A percentile compares a stretch with the other conserved stretches of the same genome.
These are phyloP conservation scores for Lingula anatina DNA, from an alignment of 2,888 invertebrate species.

Conservation along the genomic window DNA sequence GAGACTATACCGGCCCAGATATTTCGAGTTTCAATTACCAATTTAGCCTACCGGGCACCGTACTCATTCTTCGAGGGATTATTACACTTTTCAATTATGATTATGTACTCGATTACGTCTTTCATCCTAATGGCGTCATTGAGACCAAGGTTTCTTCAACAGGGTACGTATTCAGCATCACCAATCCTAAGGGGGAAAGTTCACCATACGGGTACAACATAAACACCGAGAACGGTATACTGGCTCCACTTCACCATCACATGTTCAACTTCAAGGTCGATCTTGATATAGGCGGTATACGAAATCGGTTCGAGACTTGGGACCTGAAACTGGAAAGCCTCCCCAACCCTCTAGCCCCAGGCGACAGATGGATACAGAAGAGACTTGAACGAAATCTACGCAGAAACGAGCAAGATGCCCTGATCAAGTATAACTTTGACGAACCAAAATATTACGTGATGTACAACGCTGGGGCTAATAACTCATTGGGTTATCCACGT, in stretches of 20 bases:
- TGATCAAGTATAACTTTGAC: conserved; percentile 18
- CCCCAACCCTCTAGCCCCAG: conserved; percentile 12
- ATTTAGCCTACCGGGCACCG: conserved; percentile 27
- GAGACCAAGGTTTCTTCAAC: conserved; percentile 29
- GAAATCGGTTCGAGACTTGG: conserved; percentile 29
- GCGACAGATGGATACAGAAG: too few relatives aligned
- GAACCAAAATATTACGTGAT: conserved; percentile 25
- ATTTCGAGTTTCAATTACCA: conserved; percentile 21
- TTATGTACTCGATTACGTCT: conserved; percentile 40
- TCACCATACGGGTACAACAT: conserved; percentile 26
- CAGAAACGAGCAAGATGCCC: conserved; percentile 25
- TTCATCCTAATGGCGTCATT: conserved; percentile 37
- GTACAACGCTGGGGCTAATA: conserved; percentile 20
- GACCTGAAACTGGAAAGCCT: conserved; percentile 20
- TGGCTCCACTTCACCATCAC: conserved; percentile 28
- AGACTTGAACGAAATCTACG: conserved; percentile 16
- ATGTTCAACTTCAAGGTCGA: conserved; percentile 40
- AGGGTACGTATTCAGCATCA: conserved; percentile 32
- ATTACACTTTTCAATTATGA: conserved; percentile 34
- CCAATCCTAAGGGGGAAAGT: conserved; percentile 24
- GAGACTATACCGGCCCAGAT: conserved; percentile 11
- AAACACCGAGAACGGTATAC: conserved; percentile 19
- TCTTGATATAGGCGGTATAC: conserved; percentile 28
- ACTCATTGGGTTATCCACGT: conserved; percentile 22
- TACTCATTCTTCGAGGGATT: conserved; percentile 31